Conservation (phyloP, 2,888 invertebrate species). For the Hyalella azteca region DNA sequence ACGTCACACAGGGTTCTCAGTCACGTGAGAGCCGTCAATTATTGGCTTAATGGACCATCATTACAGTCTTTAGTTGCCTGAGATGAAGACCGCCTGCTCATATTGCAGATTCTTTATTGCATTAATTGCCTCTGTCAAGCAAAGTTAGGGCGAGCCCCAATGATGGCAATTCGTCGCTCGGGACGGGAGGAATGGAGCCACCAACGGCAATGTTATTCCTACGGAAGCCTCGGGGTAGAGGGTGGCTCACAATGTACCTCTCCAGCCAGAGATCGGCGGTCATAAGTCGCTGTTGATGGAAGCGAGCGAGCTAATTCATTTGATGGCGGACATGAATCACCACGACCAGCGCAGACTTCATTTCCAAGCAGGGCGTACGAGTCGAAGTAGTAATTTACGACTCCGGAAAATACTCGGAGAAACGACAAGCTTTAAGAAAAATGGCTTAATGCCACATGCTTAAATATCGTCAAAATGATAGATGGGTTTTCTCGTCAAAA, state of each 20-base stretch:
- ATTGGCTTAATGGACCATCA: conserved; percentile 34
- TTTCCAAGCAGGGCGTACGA: conserved; percentile 17
- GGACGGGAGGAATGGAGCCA: background rate
- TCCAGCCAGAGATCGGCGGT: conserved; percentile 16
- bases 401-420: background rate
- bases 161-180: conserved; percentile 32
- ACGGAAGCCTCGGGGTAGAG: background rate
- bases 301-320: conserved; percentile 34
- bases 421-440: too few relatives aligned
- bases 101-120: conserved; percentile 37
- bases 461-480: too few relatives aligned
- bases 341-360: conserved; percentile 28
- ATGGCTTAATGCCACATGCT: too few relatives aligned
- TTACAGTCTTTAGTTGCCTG: conserved; percentile 37
- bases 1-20: conserved; percentile 22
- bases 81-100: conserved; percentile 36
- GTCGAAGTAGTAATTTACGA: conserved; percentile 6
- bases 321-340: conserved; percentile 25
- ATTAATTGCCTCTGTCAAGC: conserved; percentile 36
- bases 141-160: conserved; percentile 26
- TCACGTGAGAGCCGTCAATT: conserved; percentile 35
- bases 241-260: background rate
- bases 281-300: conserved; percentile 32
- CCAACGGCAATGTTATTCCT: background rate
- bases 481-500: too few relatives aligned